A percentile compares a stretch with the other conserved stretches of the same genome.
These are phyloP conservation scores for Epinephelus awoara DNA, from an alignment of 2,797 vertebrate genomes.

Conservation along the genomic window DNA sequence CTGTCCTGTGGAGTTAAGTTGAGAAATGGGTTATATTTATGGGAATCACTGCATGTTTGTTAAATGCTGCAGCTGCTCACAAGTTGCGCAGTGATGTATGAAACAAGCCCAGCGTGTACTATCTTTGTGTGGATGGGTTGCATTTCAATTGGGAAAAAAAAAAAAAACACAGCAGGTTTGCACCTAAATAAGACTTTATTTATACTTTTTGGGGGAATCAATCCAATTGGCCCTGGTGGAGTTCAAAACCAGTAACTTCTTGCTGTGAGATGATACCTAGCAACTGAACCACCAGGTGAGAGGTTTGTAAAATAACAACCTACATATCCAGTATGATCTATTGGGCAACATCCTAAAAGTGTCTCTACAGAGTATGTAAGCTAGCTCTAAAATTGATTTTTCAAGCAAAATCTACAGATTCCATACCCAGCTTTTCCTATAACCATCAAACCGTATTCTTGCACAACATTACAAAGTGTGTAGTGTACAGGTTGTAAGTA, in stretches of 20 bases:
- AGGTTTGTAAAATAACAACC: neutral
- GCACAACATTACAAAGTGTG: neutral
- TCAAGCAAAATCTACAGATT: neutral
- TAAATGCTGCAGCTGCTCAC: neutral
- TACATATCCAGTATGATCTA: too few relatives aligned
- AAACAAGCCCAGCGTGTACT: conserved; percentile 20
- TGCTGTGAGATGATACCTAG: neutral
- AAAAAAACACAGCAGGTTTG: neutral
- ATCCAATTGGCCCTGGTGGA: neutral
- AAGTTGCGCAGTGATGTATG: neutral
- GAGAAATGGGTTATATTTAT: conserved; percentile 10
- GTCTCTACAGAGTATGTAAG: neutral
- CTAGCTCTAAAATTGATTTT: neutral
- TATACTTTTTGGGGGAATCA: neutral
- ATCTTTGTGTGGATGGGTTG: neutral
- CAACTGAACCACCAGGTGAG: neutral
- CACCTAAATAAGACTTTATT: neutral
- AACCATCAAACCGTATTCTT: neutral
- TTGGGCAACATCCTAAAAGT: neutral
- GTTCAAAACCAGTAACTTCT: neutral
- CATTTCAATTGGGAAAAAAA: neutral
- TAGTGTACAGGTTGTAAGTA: neutral
- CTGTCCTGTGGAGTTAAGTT: neutral
- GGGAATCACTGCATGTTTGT: conserved; percentile 10
- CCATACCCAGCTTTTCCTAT: neutral